Percentiles rank a stretch among this genome's conserved stretches.
phyloP scores from a whole-genome alignment of 2,113 vertebrate species.

The Laticauda colubrina region DNA sequence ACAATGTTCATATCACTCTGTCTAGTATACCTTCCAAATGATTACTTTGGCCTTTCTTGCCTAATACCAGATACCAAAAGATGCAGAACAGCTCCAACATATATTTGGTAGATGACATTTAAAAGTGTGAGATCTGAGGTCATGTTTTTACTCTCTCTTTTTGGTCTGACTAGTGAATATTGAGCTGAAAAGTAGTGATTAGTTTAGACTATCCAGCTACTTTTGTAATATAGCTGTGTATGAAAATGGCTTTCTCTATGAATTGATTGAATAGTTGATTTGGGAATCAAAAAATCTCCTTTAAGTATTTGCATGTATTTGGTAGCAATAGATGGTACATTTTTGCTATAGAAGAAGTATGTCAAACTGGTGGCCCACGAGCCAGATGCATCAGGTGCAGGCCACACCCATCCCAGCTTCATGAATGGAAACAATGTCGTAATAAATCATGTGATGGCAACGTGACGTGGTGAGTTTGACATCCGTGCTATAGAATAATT shows the following conservation, averaged over 20 bases:
- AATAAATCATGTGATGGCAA: too few relatives aligned
- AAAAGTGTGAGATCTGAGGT: not conserved
- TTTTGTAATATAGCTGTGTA: not conserved
- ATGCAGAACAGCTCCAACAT: not conserved
- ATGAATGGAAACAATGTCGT: too few relatives aligned
- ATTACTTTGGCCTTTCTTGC: not conserved
- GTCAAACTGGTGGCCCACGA: too few relatives aligned
- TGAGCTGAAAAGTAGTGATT: not conserved
- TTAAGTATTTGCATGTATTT: not conserved
- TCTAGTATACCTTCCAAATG: not conserved
- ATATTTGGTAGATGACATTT: not conserved
- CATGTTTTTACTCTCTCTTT: not conserved
- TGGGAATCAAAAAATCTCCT: not conserved
- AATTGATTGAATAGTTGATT: not conserved
- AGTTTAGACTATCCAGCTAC: not conserved
- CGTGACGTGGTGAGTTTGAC: too few relatives aligned
- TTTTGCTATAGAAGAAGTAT: not conserved
- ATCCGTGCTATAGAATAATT: not conserved
- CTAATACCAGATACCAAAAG: not conserved
- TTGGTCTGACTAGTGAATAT: not conserved
- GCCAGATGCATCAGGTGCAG: too few relatives aligned
- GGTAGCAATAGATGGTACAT: not conserved
- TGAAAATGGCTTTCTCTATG: not conserved
- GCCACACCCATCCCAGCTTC: too few relatives aligned
- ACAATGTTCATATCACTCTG: not conserved